These are phyloP conservation scores for Drosophila meridionalis DNA, from an alignment of 2,888 invertebrate genomes.

Conservation along the genomic window DNA sequence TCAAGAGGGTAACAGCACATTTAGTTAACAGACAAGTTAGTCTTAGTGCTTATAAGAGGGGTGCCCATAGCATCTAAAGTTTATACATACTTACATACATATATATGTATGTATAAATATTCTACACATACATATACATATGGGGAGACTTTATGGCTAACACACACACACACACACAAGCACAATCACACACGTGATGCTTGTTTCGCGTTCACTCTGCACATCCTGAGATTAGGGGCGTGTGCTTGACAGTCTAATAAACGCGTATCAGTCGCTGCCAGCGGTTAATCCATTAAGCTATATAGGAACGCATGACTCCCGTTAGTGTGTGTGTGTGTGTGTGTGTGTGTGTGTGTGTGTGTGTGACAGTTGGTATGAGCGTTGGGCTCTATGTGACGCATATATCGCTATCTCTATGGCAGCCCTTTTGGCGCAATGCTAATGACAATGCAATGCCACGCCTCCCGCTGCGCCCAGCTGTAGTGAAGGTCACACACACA, in stretches of 20 bases:
- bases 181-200: constrained; percentile 42
- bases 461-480: constrained; percentile 54
- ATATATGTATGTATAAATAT: neutral
- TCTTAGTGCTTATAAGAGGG: constrained; percentile 23
- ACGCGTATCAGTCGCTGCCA: constrained; percentile 75
- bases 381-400: constrained; percentile 66
- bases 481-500: constrained; percentile 49
- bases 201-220: constrained; percentile 36
- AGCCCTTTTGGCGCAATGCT: constrained; percentile 53
- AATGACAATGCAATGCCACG: constrained; percentile 76
- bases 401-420: constrained; percentile 43
- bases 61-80: constrained; percentile 1
- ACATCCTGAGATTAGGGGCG: constrained; percentile 66
- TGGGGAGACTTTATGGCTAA: constrained; percentile 37
- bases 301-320: constrained; percentile 36
- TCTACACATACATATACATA: constrained; percentile 3
- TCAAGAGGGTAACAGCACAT: constrained; percentile 34
- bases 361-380: constrained; percentile 36
- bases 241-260: constrained; percentile 79
- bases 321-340: neutral
- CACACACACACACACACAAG: constrained; percentile 11
- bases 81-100: constrained; percentile 1
- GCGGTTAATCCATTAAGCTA: constrained; percentile 81
- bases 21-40: constrained; percentile 41
- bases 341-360: constrained; percentile 21